Conservation (phyloP, 1,140 invertebrate species). For the Macrobrachium nipponense region DNA sequence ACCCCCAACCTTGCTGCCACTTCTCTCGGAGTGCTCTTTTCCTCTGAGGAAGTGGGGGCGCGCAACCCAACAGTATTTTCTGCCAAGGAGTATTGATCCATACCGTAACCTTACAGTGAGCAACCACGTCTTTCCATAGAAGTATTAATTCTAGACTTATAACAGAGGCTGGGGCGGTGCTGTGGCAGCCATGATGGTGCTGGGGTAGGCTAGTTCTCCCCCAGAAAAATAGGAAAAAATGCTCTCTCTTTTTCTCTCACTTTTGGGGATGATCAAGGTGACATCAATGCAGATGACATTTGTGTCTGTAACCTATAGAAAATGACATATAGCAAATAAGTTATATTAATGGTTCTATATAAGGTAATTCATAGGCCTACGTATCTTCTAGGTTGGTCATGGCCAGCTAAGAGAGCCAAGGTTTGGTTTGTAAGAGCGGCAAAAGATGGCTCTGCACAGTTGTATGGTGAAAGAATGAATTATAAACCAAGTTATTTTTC, state of each 20-base stretch:
- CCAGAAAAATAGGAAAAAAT: not conserved
- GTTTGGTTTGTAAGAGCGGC: conserved; percentile 51
- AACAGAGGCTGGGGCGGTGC: conserved; percentile 50
- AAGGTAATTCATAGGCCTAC: conserved; percentile 59
- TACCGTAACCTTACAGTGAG: conserved; percentile 34
- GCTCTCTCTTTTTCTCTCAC: conserved; percentile 19
- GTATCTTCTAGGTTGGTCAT: conserved; percentile 58
- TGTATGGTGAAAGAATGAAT: conserved; percentile 52
- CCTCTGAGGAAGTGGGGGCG: not conserved
- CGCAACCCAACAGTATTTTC: conserved; percentile 53
- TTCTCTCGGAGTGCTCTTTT: not conserved
- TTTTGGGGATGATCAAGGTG: conserved; percentile 25
- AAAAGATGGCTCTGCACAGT: conserved; percentile 51
- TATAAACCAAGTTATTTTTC: conserved; percentile 31
- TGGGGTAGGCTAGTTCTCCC: conserved; percentile 35
- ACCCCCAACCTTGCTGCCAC: conserved; percentile 7
- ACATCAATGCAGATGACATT: conserved; percentile 47
- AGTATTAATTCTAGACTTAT: conserved; percentile 56
- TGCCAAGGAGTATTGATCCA: conserved; percentile 52
- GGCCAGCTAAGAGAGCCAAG: conserved; percentile 54
- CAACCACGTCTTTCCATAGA: conserved; percentile 61
- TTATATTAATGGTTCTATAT: conserved; percentile 61
- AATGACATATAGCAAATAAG: conserved; percentile 59
- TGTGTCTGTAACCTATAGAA: conserved; percentile 59
- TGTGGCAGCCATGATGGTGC: conserved; percentile 50